Percentiles rank a stretch among this genome's conserved stretches.
These are phyloP conservation scores for Nemopilema nomurai DNA, from an alignment of 30 jellyfish, hydroid and myxozoan species.

Conservation along the genomic window DNA sequence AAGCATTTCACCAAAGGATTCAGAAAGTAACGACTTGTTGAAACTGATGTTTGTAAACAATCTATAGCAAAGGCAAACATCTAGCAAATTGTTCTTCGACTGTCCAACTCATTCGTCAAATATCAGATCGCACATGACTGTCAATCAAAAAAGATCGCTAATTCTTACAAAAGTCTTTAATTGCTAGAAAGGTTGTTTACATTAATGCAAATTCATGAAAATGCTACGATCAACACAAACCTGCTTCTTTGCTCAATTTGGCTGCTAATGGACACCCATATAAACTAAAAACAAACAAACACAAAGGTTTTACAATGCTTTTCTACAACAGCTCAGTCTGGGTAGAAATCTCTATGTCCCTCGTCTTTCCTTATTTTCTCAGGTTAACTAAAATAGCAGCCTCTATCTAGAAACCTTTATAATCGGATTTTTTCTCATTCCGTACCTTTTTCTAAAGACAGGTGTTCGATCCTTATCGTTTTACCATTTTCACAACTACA, in stretches of 20 bases:
- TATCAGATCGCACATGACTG: no score
- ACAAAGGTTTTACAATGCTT: neutral
- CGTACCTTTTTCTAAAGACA: no score
- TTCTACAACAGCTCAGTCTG: neutral
- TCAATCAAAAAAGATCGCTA: neutral
- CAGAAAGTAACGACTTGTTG: no score
- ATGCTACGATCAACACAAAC: conserved; percentile 5
- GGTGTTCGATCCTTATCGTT: no score
- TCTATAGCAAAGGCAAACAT: no score
- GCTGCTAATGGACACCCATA: conserved; percentile 76
- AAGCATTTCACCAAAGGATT: no score
- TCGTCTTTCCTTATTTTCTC: conserved; percentile 8
- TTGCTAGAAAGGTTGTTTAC: neutral
- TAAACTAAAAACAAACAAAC: conserved; percentile 14
- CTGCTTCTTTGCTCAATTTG: conserved; percentile 50
- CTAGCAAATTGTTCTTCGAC: no score
- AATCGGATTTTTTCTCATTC: neutral
- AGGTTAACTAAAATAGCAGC: neutral
- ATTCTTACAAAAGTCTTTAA: neutral
- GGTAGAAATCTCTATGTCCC: neutral
- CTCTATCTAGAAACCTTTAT: no score
- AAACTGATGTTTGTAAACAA: no score
- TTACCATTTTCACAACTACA: no score
- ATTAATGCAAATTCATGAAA: neutral
- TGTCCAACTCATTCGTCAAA: no score